Evolutionary conservation across 2,797 vertebrate genomes (phyloP).

Genomic region (Molossus molossus): DNA sequence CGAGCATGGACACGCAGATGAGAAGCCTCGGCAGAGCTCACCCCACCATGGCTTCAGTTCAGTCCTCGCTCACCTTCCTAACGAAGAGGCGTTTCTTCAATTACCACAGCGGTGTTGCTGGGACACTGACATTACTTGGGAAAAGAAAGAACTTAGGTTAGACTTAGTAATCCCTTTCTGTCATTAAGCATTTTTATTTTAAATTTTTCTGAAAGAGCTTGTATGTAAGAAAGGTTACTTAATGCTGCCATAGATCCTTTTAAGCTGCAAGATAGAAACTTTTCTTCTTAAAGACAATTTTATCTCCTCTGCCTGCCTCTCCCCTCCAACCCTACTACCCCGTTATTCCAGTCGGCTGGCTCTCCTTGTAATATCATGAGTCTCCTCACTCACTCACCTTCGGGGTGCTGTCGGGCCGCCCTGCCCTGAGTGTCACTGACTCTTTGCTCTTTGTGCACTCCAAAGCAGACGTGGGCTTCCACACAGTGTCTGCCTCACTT

Average conservation of each 20-base stretch:
- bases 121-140: not conserved
- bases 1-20: rapidly evolving
- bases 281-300: slow-evolving; percentile 27
- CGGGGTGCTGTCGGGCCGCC: not conserved
- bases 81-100: not conserved
- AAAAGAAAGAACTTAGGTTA: slow-evolving; percentile 34
- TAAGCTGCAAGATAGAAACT: not conserved
- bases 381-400: not conserved
- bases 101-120: not conserved
- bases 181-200: slow-evolving; percentile 57
- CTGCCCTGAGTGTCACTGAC: not conserved
- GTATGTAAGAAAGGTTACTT: slow-evolving; percentile 60
- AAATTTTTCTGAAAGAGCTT: slow-evolving; percentile 33
- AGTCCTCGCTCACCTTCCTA: not conserved
- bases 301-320: not conserved
- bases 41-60: not conserved
- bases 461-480: not conserved
- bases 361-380: not conserved
- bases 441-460: not conserved
- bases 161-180: not conserved
- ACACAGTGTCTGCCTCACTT: not conserved
- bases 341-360: not conserved
- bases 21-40: not conserved
- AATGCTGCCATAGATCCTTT: not conserved
- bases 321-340: no score